phyloP scores from a whole-genome alignment of 2,113 vertebrate species.

The Nibea albiflora region DNA sequence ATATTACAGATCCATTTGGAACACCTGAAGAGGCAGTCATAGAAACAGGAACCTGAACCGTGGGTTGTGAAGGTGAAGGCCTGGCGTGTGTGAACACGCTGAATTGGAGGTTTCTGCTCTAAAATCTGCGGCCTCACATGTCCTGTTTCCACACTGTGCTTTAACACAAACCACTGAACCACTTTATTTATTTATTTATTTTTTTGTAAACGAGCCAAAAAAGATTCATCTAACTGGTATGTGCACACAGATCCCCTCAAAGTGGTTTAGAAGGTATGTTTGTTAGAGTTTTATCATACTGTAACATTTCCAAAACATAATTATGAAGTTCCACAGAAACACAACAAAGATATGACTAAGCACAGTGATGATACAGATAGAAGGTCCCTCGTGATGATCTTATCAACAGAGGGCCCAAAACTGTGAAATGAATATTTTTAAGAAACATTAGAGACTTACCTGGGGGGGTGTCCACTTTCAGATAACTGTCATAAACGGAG shows the following conservation, averaged over 20 bases:
- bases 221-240: neutral
- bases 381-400: too few species aligned
- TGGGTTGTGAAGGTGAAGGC: constrained; percentile 12
- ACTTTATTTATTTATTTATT: neutral
- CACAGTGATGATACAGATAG: neutral
- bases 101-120: constrained; percentile 4
- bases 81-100: constrained; percentile 65
- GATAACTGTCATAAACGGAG: constrained; percentile 82
- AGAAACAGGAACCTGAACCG: constrained; percentile 39
- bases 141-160: constrained; percentile 3
- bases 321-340: neutral
- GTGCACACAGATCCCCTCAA: neutral
- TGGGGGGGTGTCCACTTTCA: constrained; percentile 3
- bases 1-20: neutral
- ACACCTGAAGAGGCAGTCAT: neutral
- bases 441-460: constrained; percentile 62
- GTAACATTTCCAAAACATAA: neutral
- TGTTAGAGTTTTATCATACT: neutral
- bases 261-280: too few species aligned
- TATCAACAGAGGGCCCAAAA: neutral
- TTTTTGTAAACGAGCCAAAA: neutral
- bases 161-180: neutral
- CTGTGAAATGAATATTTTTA: neutral
- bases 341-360: neutral
- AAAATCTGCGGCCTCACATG: neutral